Base-by-base conservation (phyloP, 1,140 invertebrate species). In the Drosophila equinoxialis region DNA sequence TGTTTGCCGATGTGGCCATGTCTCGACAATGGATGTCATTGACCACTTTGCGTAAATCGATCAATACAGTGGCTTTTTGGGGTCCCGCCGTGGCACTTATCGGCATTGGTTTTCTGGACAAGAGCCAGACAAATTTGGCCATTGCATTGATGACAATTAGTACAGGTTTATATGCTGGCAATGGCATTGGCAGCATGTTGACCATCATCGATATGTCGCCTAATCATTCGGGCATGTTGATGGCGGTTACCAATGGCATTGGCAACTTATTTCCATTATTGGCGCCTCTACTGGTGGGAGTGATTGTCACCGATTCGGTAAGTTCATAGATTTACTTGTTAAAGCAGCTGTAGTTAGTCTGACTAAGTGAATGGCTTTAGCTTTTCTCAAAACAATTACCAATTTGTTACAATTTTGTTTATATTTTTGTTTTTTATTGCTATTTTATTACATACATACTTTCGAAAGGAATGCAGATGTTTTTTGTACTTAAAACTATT, bases 121-220 rank as follows among this genome's bases (percentile, higher is more conserved):
- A 78, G 26, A 71, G 42, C 14, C 82, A 90, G 55, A 69, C 61
- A 3, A 68, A 68, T 3, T 65, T 94, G n/a, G 94, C 95, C 1
- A 94, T 96, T 1, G 79, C 84, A 0, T 86, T 96, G 55, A 92
- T 96, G 97, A 94, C 95, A 0, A 72, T 96, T 2, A 95, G 96
- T 17, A 96, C 97, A 1, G 95, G 95, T 1, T 91, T 96, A 1
- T 97, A 97, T 71, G 95, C 96, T 10, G 95, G 95, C 20, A 94
- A 95, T 54, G 96, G 95, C 79, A 94, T 95, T 54, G 97, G 96
- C 10, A 93, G 92, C 70, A 92, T 94, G 76, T 92, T 95, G 26
- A 95, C 95, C 71, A 94, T 95, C 55, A 94, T 96, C 70, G 96
- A 96, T 90, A 93, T 97, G 77, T 94, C 95, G 3, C 96, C 96